Conservation (phyloP, 2,888 invertebrate species). For the Gonocerus acuteangulatus region DNA sequence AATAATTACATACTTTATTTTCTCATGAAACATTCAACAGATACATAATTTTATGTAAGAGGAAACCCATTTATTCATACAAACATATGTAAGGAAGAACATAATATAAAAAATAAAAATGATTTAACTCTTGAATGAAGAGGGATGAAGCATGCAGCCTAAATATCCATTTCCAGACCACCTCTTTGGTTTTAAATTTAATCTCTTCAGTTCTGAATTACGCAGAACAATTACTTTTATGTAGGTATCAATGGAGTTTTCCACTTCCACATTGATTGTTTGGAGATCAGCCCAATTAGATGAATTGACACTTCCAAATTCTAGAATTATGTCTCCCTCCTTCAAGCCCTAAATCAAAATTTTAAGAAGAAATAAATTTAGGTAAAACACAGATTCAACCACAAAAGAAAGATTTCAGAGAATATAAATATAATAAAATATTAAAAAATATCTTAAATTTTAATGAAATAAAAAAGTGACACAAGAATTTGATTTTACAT, state of each 20-base stretch:
- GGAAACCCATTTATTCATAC: no score
- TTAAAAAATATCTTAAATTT: no score
- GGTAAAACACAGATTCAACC: background rate
- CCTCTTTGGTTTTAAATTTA: slow-evolving; percentile 60
- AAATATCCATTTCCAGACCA: slow-evolving; percentile 75
- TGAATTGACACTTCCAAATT: slow-evolving; percentile 69
- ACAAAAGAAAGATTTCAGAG: no score
- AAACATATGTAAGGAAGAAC: no score
- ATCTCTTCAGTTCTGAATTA: slow-evolving; percentile 43
- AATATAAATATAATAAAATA: no score
- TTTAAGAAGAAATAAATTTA: slow-evolving; percentile 40
- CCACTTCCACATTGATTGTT: slow-evolving; percentile 62
- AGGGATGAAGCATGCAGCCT: slow-evolving; percentile 57
- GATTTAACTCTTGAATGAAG: no score
- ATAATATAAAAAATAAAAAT: no score
- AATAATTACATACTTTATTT: no score
- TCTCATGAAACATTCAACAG: no score
- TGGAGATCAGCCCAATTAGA: slow-evolving; percentile 60
- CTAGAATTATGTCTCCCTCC: slow-evolving; percentile 60
- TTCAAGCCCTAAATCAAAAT: slow-evolving; percentile 56
- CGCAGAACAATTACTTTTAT: slow-evolving; percentile 41
- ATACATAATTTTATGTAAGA: no score
- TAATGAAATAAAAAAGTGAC: no score
- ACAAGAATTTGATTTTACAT: no score
- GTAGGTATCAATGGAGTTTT: slow-evolving; percentile 41